Evolutionary conservation across 2,888 invertebrate genomes (phyloP), one percentile per base, ranked within the genome.

Genomic region (Drosophila emarginata): DNA sequence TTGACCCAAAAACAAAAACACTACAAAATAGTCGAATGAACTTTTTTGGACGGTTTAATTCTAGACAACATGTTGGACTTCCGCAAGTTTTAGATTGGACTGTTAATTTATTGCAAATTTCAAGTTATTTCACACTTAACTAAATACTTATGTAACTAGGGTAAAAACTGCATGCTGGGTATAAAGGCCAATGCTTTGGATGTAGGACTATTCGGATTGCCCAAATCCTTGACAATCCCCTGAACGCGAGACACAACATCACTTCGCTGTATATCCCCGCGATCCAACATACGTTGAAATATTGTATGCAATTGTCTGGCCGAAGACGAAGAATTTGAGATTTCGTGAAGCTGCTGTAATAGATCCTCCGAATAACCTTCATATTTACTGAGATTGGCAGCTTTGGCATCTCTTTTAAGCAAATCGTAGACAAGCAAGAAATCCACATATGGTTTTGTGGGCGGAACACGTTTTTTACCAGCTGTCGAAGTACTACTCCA

Each of bases 361-460:
- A 92, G 72, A 57, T 89, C 87, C 18, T 89, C 85, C 0, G 90
- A 88, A 62, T 91, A 92, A 0, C 92, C 92, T 74, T 90, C 90
- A 65, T 91, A 92, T 84, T 90, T 91, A 74, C 89, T 91, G 0
- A 92, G 74, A 79, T 90, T 91, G 2, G 88, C 85, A 0, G 90
- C 88, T 65, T 92, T 92, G 0, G 92, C 92, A 70, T 92, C 92
- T 2, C 92, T 89, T 67, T 92, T 92, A 1, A 92, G 83, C 23
- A 92, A 80, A 80, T 92, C 92, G 60, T 92, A 92, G 21, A 92
- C 86, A 56, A 92, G 85, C 39, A 92, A 74, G 61, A 92, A 91
- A 54, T 92, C 91, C 1, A 92, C 91, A 76, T 92, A 92, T 1
- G 92, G 89, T 60, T 91, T 91, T 0, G 92, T 92, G 36, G 91